A percentile compares a stretch with the other conserved stretches of the same genome.
These are phyloP conservation scores for Bombus confusus DNA, from an alignment of 1,140 invertebrate species.

Conservation along the genomic window DNA sequence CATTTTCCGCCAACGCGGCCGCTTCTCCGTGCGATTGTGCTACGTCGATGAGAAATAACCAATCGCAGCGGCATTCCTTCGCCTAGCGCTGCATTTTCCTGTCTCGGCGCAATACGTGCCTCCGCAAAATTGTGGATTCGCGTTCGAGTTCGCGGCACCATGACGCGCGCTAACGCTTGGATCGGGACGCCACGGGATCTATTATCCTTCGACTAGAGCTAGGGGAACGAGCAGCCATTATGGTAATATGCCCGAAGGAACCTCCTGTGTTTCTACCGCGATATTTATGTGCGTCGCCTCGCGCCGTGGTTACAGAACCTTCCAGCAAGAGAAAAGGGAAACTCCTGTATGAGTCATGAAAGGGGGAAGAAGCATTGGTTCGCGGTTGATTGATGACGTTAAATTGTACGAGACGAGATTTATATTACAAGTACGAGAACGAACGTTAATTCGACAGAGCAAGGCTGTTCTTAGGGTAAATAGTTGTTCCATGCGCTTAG, in stretches of 20 bases:
- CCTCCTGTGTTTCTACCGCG: slow-evolving; percentile 18
- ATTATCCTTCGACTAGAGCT: slow-evolving; percentile 24
- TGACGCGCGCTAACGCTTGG: neutral
- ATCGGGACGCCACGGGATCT: neutral
- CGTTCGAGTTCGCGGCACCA: neutral
- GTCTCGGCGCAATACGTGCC: too few species aligned
- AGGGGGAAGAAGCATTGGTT: slow-evolving; percentile 16
- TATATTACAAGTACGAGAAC: neutral
- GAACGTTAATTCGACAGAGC: neutral
- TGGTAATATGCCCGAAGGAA: slow-evolving; percentile 27
- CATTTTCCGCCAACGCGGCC: too few species aligned
- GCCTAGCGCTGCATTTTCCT: too few species aligned
- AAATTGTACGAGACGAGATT: neutral
- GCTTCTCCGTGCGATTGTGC: too few species aligned
- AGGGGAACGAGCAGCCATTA: slow-evolving; percentile 22
- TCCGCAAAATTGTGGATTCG: too few species aligned
- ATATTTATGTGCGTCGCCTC: slow-evolving; percentile 34
- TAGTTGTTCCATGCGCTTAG: neutral
- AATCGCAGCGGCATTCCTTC: too few species aligned
- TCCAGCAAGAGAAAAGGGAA: neutral
- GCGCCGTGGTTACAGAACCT: neutral
- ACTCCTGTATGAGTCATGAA: neutral
- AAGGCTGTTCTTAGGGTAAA: neutral
- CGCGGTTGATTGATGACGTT: slow-evolving; percentile 25
- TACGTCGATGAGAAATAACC: too few species aligned